phyloP scores from a whole-genome alignment of 92 coral and sea anemone genomes.

The Parazoanthus atlanticus region DNA sequence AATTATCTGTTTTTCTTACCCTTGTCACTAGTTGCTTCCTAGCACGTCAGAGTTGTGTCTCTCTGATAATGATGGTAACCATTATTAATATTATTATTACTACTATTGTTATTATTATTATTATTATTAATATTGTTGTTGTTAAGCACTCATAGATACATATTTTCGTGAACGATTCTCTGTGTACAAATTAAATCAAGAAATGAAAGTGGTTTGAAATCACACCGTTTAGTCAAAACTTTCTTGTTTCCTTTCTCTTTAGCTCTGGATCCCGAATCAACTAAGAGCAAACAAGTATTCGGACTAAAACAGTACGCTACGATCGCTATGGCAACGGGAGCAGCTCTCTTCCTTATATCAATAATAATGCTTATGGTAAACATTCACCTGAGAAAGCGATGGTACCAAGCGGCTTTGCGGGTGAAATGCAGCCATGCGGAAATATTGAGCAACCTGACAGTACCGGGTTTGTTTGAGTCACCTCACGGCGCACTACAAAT shows the following conservation, averaged over 20 bases:
- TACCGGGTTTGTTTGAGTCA: not conserved
- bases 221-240: not conserved
- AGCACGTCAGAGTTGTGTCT: too few relatives aligned
- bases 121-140: too few relatives aligned
- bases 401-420: slow-evolving; percentile 29
- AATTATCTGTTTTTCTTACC: too few relatives aligned
- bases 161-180: not conserved
- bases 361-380: slow-evolving; percentile 8
- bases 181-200: not conserved
- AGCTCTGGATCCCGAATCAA: not conserved
- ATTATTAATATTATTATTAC: too few relatives aligned
- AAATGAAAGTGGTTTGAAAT: not conserved
- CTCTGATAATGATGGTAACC: too few relatives aligned
- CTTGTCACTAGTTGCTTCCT: too few relatives aligned
- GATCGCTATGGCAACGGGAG: slow-evolving; percentile 47
- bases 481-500: not conserved
- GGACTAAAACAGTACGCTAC: not conserved
- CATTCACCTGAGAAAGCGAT: slow-evolving; percentile 22
- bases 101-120: too few relatives aligned
- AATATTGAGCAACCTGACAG: not conserved
- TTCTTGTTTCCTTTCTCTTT: not conserved
- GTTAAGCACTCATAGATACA: not conserved
- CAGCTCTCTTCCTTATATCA: slow-evolving; percentile 8
- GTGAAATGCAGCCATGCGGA: not conserved
- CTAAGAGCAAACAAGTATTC: not conserved